phyloP scores from a whole-genome alignment of 2,113 vertebrate species.

The Microcebus murinus region DNA sequence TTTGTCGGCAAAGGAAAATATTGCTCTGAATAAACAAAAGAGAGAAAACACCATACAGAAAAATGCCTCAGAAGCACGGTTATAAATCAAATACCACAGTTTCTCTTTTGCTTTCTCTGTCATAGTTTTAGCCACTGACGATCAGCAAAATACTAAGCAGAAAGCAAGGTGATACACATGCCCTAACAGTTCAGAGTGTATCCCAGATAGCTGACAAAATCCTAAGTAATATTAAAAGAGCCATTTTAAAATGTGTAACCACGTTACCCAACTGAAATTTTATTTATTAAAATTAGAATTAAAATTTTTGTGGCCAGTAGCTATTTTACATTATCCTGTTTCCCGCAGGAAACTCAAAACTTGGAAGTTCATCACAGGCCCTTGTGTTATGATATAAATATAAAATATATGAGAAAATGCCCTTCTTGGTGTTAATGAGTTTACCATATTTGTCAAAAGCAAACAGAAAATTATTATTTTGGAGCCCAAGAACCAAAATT shows the following conservation, averaged over 20 bases:
- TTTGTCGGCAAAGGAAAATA: slow-evolving; percentile 17
- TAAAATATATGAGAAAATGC: neutral
- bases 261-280: neutral
- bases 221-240: neutral
- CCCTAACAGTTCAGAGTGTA: neutral
- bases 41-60: neutral
- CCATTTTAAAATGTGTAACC: neutral
- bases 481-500: neutral
- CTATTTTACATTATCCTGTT: slow-evolving; percentile 39
- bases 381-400: neutral
- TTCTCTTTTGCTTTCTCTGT: neutral
- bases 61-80: neutral
- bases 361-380: neutral
- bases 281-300: slow-evolving; percentile 49
- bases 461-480: slow-evolving; percentile 57
- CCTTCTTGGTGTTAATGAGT: neutral
- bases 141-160: neutral
- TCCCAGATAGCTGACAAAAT: neutral
- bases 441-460: slow-evolving; percentile 20
- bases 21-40: neutral
- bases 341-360: neutral
- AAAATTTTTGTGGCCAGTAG: neutral
- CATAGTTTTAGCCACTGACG: neutral
- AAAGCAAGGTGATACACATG: neutral
- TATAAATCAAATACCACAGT: neutral